These are phyloP conservation scores for Toxotes lorentzi DNA, from an alignment of 2,797 vertebrate genomes.

Conservation along the genomic window DNA sequence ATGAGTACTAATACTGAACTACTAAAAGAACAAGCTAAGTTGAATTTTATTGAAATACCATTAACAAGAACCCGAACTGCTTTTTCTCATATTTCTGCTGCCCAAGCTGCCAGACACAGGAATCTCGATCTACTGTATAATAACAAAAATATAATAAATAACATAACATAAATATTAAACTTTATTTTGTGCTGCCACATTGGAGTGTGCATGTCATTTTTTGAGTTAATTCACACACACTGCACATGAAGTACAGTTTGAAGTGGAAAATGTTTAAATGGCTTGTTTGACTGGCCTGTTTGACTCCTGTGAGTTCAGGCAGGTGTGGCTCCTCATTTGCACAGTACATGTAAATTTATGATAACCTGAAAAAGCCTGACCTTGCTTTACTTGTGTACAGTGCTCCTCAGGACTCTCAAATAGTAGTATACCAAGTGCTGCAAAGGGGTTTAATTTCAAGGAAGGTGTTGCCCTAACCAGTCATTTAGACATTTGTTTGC, in stretches of 20 bases:
- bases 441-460: neutral
- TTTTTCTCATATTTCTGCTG: neutral
- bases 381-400: neutral
- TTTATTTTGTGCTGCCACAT: neutral
- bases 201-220: neutral
- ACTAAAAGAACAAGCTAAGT: neutral
- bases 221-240: neutral
- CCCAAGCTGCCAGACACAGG: neutral
- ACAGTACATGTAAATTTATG: conserved; percentile 66
- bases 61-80: neutral
- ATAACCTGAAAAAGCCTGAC: neutral
- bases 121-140: no score
- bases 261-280: neutral
- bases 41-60: no score
- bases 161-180: no score
- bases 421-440: neutral
- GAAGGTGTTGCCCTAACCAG: conserved; percentile 8
- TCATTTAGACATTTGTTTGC: conserved; percentile 34
- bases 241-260: no score
- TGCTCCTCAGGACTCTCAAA: conserved; percentile 1
- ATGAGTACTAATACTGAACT: neutral
- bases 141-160: no score
- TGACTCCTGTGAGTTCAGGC: neutral
- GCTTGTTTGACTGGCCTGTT: neutral
- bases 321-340: conserved; percentile 66